phyloP scores from a whole-genome alignment of 2,113 vertebrate species.

The Butorides virescens region DNA sequence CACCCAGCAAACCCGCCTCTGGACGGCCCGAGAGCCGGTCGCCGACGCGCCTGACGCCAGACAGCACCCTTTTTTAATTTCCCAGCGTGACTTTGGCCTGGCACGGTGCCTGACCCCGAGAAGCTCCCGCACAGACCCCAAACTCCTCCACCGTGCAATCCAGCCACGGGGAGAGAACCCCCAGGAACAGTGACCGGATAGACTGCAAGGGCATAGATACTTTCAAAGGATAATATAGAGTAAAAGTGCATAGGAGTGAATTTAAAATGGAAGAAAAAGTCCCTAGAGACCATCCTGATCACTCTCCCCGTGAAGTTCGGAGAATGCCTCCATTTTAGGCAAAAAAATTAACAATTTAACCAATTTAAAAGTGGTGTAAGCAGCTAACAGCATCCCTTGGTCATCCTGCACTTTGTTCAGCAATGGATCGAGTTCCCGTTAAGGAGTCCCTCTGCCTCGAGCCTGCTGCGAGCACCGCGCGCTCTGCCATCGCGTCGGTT shows the following conservation, averaged over 20 bases:
- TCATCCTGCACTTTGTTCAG: background rate
- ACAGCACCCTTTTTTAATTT: background rate
- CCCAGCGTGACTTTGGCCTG: background rate
- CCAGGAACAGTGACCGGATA: background rate
- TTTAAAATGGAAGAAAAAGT: background rate
- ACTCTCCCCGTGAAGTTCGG: background rate
- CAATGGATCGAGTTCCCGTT: background rate
- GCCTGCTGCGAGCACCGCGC: background rate
- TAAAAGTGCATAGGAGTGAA: background rate
- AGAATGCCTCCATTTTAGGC: background rate
- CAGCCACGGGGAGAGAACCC: background rate
- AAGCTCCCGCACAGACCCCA: background rate
- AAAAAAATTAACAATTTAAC: background rate
- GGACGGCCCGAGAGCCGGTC: background rate
- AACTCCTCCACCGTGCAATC: background rate
- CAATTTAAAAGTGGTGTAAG: background rate
- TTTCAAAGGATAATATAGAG: background rate
- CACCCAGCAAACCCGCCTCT: background rate
- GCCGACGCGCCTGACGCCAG: fast-evolving
- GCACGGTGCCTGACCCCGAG: background rate
- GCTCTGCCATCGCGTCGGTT: background rate
- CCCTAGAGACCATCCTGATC: background rate
- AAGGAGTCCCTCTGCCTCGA: fast-evolving
- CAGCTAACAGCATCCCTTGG: background rate
- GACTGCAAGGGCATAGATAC: background rate